Evolutionary conservation across 2,888 invertebrate genomes (phyloP).

Genomic region (Nematopogon swammerdamellus): DNA sequence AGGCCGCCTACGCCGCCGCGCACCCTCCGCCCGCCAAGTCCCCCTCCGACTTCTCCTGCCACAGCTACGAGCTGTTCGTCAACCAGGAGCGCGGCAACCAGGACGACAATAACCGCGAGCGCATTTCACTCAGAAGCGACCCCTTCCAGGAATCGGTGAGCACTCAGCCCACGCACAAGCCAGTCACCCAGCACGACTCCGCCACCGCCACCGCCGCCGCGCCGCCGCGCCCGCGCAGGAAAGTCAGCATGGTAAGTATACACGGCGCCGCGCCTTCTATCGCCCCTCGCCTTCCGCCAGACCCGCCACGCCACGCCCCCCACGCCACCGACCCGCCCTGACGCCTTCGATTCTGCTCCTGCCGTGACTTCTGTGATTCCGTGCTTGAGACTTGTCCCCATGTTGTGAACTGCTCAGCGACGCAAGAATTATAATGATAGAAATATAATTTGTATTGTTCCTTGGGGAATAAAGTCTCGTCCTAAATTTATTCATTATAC

Average conservation of each 20-base stretch:
- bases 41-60: constrained; percentile 88
- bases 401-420: too few species aligned
- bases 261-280: constrained; percentile 15
- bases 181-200: constrained; percentile 53
- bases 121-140: constrained; percentile 88
- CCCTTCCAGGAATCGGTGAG: constrained; percentile 85
- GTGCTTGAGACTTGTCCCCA: too few species aligned
- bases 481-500: too few species aligned
- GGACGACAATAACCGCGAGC: constrained; percentile 87
- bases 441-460: too few species aligned
- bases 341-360: neutral
- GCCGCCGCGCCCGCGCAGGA: constrained; percentile 60
- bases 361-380: too few species aligned
- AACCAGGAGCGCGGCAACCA: constrained; percentile 85
- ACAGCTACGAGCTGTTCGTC: constrained; percentile 89
- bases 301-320: neutral
- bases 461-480: too few species aligned
- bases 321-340: neutral
- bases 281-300: neutral
- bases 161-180: constrained; percentile 67
- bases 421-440: too few species aligned
- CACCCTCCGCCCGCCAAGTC: constrained; percentile 75
- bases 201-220: too few species aligned
- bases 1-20: constrained; percentile 55
- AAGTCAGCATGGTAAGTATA: constrained; percentile 90